These are phyloP conservation scores for Pseudobourletiella spinata DNA, from an alignment of 1,140 invertebrate species.

Conservation along the genomic window DNA sequence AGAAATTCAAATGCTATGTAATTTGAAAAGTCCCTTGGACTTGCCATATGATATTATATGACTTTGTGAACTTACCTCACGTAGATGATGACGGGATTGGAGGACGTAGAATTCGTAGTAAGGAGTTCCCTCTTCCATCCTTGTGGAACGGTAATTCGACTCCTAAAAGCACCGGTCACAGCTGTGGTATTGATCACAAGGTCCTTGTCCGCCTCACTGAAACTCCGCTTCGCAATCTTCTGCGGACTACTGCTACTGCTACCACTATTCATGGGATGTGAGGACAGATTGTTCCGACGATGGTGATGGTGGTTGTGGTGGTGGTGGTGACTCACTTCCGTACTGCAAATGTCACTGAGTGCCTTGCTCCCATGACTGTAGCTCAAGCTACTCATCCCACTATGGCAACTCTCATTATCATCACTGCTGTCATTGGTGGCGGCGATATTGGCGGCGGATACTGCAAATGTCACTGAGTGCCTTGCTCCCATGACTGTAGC, in stretches of 20 bases:
- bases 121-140: conserved; percentile 33
- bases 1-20: neutral
- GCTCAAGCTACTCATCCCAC: conserved; percentile 20
- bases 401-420: conserved; percentile 21
- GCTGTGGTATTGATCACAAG: conserved; percentile 22
- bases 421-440: neutral
- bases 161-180: conserved; percentile 10
- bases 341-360: conserved; percentile 1
- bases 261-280: neutral
- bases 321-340: neutral
- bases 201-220: conserved; percentile 35
- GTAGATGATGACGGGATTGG: conserved; percentile 17
- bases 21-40: no score
- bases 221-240: conserved; percentile 31
- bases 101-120: neutral
- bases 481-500: neutral
- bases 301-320: neutral
- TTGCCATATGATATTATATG: no score
- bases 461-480: conserved; percentile 1
- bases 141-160: conserved; percentile 18
- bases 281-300: neutral
- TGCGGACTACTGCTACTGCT: conserved; percentile 13
- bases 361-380: neutral
- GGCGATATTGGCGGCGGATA: neutral
- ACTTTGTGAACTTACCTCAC: conserved; percentile 29